phyloP scores from a whole-genome alignment of 2,888 invertebrate species.

The Lepas anatifera region DNA sequence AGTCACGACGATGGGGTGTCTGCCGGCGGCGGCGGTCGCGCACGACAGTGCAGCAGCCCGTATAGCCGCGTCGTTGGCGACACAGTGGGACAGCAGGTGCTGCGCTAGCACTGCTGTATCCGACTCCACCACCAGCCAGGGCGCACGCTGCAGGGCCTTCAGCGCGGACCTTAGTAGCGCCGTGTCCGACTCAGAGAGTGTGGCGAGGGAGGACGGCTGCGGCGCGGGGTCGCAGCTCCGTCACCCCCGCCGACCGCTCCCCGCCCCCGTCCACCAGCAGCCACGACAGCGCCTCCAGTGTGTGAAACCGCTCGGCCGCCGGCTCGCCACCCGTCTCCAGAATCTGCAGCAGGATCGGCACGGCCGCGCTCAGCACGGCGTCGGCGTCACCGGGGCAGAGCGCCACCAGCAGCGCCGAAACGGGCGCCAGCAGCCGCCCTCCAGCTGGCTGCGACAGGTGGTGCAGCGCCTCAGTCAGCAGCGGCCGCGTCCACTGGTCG shows the following conservation, averaged over 20 bases:
- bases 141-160: background rate
- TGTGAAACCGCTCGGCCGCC: background rate
- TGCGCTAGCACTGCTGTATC: background rate
- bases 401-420: constrained; percentile 1
- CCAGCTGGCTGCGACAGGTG: background rate
- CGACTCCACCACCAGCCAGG: background rate
- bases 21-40: background rate
- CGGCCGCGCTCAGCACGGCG: background rate
- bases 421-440: background rate
- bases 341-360: background rate
- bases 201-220: background rate
- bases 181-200: background rate
- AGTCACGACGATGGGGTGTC: background rate
- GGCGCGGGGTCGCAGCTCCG: background rate
- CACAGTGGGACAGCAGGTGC: background rate
- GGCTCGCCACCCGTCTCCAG: background rate
- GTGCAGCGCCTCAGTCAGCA: constrained; percentile 1
- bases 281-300: background rate
- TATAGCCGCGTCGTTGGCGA: background rate
- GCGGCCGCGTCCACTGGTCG: constrained; percentile 1
- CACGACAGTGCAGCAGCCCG: background rate
- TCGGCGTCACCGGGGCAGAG: background rate
- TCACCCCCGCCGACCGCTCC: background rate
- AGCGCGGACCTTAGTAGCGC: background rate
- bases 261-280: background rate